A percentile compares a stretch with the other conserved stretches of the same genome.
phyloP scores from a whole-genome alignment of 2,888 invertebrate species.

The Morpho deidamia region DNA sequence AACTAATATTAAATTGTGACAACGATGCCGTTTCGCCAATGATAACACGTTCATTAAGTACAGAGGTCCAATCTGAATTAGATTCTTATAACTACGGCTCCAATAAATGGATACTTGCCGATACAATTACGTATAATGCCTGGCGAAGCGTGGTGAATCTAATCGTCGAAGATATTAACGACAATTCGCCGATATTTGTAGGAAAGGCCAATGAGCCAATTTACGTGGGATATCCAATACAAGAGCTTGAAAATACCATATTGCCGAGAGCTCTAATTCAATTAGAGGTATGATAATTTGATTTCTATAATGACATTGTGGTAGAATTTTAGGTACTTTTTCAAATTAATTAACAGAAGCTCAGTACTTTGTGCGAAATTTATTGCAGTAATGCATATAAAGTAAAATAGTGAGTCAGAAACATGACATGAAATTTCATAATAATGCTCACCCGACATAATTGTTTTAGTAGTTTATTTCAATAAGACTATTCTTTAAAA shows the following conservation, averaged over 20 bases:
- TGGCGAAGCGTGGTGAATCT: constrained; percentile 63
- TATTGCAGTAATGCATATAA: too few species aligned
- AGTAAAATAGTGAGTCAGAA: too few species aligned
- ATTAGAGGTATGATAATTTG: constrained; percentile 50
- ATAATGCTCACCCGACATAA: too few species aligned
- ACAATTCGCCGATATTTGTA: constrained; percentile 67
- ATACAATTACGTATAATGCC: constrained; percentile 53
- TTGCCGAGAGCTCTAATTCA: constrained; percentile 61
- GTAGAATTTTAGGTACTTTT: too few species aligned
- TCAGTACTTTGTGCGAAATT: too few species aligned
- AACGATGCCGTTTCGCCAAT: constrained; percentile 32
- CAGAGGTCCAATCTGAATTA: constrained; percentile 33
- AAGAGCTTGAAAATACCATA: constrained; percentile 52
- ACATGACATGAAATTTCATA: too few species aligned
- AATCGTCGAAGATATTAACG: constrained; percentile 75
- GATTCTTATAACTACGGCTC: constrained; percentile 55
- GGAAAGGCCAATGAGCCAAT: constrained; percentile 52
- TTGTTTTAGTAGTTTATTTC: too few species aligned
- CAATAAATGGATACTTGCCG: constrained; percentile 60
- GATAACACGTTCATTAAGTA: constrained; percentile 42
- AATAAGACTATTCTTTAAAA: too few species aligned
- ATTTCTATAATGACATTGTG: too few species aligned
- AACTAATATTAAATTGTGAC: constrained; percentile 53
- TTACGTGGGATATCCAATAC: constrained; percentile 64
- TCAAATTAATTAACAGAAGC: too few species aligned